Evolutionary conservation across 2,888 invertebrate genomes (phyloP).

Genomic region (Mesochorus sp.): DNA sequence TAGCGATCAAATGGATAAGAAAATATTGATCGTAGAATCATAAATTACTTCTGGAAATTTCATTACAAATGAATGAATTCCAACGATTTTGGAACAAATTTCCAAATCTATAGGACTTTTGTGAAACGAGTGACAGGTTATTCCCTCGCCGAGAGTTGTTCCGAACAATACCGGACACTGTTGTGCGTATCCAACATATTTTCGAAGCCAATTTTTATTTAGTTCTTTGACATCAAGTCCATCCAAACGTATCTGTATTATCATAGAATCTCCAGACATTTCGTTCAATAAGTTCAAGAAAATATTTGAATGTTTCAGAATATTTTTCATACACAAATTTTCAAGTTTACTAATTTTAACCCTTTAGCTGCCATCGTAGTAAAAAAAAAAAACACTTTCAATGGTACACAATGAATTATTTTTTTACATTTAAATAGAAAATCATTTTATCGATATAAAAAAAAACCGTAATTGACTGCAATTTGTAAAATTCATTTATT

Average conservation of each 20-base stretch:
- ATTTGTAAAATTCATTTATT: too few species aligned
- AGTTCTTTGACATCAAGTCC: slow-evolving; percentile 33
- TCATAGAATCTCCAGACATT: too few species aligned
- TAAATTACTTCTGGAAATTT: slow-evolving; percentile 29
- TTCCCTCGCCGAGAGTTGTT: slow-evolving; percentile 45
- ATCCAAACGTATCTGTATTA: slow-evolving; percentile 34
- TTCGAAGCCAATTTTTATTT: slow-evolving; percentile 38
- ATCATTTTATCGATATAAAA: too few species aligned
- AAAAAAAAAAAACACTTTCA: too few species aligned
- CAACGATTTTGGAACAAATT: slow-evolving; percentile 40
- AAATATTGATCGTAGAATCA: background rate
- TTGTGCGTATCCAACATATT: slow-evolving; percentile 51
- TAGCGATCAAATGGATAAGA: background rate
- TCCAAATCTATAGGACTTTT: slow-evolving; percentile 19
- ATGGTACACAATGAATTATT: too few species aligned
- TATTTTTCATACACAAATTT: too few species aligned
- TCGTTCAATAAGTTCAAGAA: too few species aligned
- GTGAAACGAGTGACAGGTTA: slow-evolving; percentile 40
- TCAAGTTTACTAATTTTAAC: too few species aligned
- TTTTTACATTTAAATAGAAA: too few species aligned
- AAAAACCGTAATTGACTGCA: too few species aligned
- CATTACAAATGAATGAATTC: slow-evolving; percentile 44
- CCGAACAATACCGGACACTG: slow-evolving; percentile 63
- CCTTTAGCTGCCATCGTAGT: too few species aligned
- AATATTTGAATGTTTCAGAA: too few species aligned